These are phyloP conservation scores for Myripristis jacobus DNA, from an alignment of 2,797 vertebrate species.

Conservation along the genomic window DNA sequence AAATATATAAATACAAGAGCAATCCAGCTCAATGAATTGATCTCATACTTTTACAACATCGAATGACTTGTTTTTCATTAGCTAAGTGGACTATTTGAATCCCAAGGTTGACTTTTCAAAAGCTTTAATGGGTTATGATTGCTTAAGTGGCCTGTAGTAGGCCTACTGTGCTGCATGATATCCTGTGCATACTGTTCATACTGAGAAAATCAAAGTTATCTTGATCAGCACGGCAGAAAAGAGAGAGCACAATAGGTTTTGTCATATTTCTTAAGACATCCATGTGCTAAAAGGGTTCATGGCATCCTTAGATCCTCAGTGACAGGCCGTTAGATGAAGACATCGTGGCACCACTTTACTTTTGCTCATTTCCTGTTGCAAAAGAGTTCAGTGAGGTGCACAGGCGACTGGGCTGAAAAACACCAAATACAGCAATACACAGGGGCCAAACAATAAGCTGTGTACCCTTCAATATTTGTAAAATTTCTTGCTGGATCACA, in stretches of 20 bases:
- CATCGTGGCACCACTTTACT: conserved; percentile 22
- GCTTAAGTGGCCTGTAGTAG: conserved; percentile 54
- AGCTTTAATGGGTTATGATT: conserved; percentile 67
- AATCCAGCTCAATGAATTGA: conserved; percentile 49
- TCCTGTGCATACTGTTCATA: neutral
- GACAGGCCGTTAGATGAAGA: neutral
- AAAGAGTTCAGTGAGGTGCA: neutral
- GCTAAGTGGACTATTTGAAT: conserved; percentile 75
- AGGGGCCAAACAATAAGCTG: neutral
- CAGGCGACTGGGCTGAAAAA: neutral
- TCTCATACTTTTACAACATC: conserved; percentile 54
- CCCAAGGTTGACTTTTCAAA: conserved; percentile 71
- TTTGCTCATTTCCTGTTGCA: conserved; percentile 12
- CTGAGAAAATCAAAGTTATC: neutral
- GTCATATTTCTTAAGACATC: conserved; percentile 19
- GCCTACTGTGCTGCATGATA: neutral
- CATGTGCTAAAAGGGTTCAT: neutral
- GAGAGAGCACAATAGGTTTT: neutral
- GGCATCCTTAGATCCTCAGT: neutral
- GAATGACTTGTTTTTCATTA: conserved; percentile 72
- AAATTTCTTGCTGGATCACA: neutral
- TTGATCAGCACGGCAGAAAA: neutral
- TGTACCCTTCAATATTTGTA: neutral
- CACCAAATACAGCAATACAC: neutral
- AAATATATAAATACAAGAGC: conserved; percentile 17